Evolutionary conservation across 2,113 vertebrate genomes (phyloP).

Genomic region (Epinephelus fuscoguttatus): DNA sequence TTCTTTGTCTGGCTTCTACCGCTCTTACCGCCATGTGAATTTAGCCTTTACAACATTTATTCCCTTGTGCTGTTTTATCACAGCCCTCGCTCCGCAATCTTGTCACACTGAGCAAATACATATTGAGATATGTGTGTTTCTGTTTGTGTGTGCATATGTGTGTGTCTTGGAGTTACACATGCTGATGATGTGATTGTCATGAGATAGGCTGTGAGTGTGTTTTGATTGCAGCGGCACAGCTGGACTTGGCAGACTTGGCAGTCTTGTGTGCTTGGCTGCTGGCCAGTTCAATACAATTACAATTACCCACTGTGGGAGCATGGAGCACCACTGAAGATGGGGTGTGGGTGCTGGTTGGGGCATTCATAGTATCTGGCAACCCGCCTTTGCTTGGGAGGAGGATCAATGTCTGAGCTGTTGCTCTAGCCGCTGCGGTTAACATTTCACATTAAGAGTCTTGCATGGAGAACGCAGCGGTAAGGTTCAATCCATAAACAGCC

Average conservation of each 20-base stretch:
- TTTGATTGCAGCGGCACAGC: slow-evolving; percentile 71
- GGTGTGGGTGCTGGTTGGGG: slow-evolving; percentile 38
- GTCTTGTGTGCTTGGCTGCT: slow-evolving; percentile 56
- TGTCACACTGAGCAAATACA: slow-evolving; percentile 15
- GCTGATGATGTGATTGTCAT: slow-evolving; percentile 55
- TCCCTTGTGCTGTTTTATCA: neutral
- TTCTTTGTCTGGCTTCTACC: neutral
- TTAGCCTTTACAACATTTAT: neutral
- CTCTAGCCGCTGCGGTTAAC: slow-evolving; percentile 33
- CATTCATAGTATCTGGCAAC: slow-evolving; percentile 55
- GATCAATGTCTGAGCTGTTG: slow-evolving; percentile 37
- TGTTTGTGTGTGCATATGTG: slow-evolving; percentile 22
- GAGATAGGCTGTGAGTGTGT: slow-evolving; percentile 60
- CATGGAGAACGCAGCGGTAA: slow-evolving; percentile 25
- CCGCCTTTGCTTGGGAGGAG: slow-evolving; percentile 28
- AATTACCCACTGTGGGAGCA: slow-evolving; percentile 62
- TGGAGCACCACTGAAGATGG: slow-evolving; percentile 48
- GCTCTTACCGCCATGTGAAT: neutral
- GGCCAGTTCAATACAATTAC: slow-evolving; percentile 75
- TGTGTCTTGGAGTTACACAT: slow-evolving; percentile 33
- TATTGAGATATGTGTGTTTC: slow-evolving; percentile 12
- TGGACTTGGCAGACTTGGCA: slow-evolving; percentile 66
- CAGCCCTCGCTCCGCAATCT: neutral
- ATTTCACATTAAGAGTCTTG: slow-evolving; percentile 43
- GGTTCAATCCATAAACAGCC: slow-evolving; percentile 16